Conservation (phyloP, 2,888 invertebrate species). For the Melanostoma mellinum region DNA sequence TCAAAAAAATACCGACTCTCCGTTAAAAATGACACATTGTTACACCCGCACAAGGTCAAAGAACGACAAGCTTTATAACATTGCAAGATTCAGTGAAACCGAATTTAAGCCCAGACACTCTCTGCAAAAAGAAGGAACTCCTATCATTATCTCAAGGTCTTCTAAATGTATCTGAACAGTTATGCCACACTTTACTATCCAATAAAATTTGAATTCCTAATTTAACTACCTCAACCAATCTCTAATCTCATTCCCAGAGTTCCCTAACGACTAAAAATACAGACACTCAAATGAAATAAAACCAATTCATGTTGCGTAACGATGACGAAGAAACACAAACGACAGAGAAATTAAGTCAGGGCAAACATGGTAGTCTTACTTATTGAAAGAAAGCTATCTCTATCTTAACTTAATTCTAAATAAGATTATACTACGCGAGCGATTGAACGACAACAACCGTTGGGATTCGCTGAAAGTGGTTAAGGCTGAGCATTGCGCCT, state of each 20-base stretch:
- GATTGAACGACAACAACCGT: conserved; percentile 37
- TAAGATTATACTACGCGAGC: neutral
- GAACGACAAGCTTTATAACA: no score
- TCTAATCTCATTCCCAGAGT: conserved; percentile 21
- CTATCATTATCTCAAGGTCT: conserved; percentile 18
- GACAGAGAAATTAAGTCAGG: conserved; percentile 1
- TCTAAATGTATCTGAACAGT: neutral
- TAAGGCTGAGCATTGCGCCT: conserved; percentile 19
- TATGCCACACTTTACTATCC: conserved; percentile 19
- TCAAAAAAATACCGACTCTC: no score
- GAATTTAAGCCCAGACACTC: no score
- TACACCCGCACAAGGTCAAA: no score
- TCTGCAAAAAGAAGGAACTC: neutral
- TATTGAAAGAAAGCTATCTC: conserved; percentile 55
- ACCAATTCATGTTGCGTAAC: conserved; percentile 57
- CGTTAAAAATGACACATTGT: no score
- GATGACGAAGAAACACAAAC: neutral
- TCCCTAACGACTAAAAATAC: neutral
- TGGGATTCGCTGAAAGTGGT: conserved; percentile 17
- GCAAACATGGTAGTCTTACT: conserved; percentile 20
- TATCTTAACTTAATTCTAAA: conserved; percentile 52
- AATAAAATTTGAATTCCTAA: conserved; percentile 50
- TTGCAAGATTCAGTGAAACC: no score
- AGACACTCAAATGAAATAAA: conserved; percentile 14
- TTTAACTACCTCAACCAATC: conserved; percentile 26